Base-by-base conservation (phyloP, 1,140 invertebrate species). In the Drosophila tani region DNA sequence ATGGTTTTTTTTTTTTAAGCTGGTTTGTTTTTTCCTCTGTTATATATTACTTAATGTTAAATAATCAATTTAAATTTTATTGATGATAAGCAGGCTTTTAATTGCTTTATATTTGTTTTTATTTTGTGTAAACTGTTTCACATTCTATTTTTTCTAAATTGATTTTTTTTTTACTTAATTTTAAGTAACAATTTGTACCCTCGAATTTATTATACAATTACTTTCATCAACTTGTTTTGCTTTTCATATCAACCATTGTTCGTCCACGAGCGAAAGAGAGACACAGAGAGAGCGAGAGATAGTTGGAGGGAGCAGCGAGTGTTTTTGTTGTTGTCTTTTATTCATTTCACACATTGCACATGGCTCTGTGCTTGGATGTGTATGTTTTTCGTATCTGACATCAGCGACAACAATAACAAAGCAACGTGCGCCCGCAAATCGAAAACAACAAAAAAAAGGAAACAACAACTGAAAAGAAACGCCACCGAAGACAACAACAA, bases 361-460 rank as follows among this genome's bases (percentile, higher is more conserved):
- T 77, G 76, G 43, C 56, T 58, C 51, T 47, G 71, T 21, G n/a
- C 21, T 24, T 65, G 49, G 27, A 5, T 57, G 64, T 82, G 41
- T 59, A 12, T 50, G 40, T 70, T 47, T 79, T 60, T 67, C 29
- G 75, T 71, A 82, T 71, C 81, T 84, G 81, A 84, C 81, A 84
- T 84, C 81, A 84, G 81, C 81, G 81, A 84, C 78, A 84, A 84
- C 81, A 84, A 84, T 84, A 84, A 84, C 77, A 84, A 84, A 84
- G 81, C 77, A 84, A 77, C 67, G 81, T 84, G 81, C 81, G 71
- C 75, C 67, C 56, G 32, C 40, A 85, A 81, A 70, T 63, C 68
- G 32, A 74, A 66, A 60, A 66, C 46, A 66, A 60, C 63, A 55
- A 47, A 38, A 65, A 55, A 3, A 71, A 17, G 27, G 53, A 62